Percentiles rank a stretch among this genome's conserved stretches.
Evolutionary conservation across 2,113 vertebrate genomes (phyloP).

Genomic region (Oncorhynchus keta): DNA sequence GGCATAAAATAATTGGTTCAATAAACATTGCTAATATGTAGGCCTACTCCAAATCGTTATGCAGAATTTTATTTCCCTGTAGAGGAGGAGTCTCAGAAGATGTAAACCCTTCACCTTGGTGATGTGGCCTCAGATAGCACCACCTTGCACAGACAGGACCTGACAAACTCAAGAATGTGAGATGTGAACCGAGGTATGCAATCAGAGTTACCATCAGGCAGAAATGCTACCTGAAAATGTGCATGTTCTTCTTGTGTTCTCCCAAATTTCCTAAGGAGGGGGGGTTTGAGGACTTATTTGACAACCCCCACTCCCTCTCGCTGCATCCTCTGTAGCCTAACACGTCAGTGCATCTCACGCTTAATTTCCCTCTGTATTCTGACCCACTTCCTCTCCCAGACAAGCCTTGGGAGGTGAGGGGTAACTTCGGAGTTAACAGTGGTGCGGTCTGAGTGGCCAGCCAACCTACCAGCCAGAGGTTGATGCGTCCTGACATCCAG

Average conservation of each 20-base stretch:
- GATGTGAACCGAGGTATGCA: slow-evolving; percentile 16
- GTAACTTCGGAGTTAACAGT: slow-evolving; percentile 33
- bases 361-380: slow-evolving; percentile 62
- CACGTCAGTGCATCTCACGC: slow-evolving; percentile 48
- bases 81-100: background rate
- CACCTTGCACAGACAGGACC: slow-evolving; percentile 38
- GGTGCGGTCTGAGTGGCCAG: slow-evolving; percentile 28
- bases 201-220: slow-evolving; percentile 11
- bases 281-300: background rate
- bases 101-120: background rate
- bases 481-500: slow-evolving; percentile 43
- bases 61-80: background rate
- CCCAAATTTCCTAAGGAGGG: background rate
- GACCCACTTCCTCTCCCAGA: slow-evolving; percentile 65
- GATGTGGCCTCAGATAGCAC: slow-evolving; percentile 21
- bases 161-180: slow-evolving; percentile 42
- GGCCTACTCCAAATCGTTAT: background rate
- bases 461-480: slow-evolving; percentile 27
- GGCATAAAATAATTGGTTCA: background rate
- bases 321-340: background rate
- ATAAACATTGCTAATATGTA: background rate
- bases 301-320: background rate
- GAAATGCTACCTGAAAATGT: background rate
- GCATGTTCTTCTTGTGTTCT: background rate
- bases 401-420: slow-evolving; percentile 22